A percentile compares a stretch with the other conserved stretches of the same genome.
Conservation (phyloP, 2,888 invertebrate genomes). For the Agrotis clavis region DNA sequence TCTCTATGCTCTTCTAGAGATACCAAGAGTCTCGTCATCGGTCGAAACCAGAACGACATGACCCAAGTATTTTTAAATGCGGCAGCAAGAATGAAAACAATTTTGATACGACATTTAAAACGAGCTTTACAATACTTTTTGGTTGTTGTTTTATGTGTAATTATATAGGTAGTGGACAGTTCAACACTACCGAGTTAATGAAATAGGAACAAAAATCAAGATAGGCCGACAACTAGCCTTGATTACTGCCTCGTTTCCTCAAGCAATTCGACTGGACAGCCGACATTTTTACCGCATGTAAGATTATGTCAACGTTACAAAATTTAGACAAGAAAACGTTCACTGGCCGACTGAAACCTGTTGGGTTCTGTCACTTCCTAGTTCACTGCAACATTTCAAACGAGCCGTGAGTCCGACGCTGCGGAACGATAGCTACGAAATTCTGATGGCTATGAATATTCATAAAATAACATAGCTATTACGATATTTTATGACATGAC, state of each 20-base stretch:
- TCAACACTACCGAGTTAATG: constrained; percentile 36
- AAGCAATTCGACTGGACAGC: constrained; percentile 49
- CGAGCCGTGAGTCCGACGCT: constrained; percentile 66
- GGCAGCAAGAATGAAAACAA: no score
- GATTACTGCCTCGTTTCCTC: constrained; percentile 46
- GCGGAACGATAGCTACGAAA: constrained; percentile 41
- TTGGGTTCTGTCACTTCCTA: constrained; percentile 67
- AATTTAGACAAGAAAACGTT: constrained; percentile 65
- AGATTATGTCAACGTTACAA: constrained; percentile 73
- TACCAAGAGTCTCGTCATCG: neutral
- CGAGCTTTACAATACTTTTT: neutral
- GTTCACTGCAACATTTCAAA: constrained; percentile 71
- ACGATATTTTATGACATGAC: constrained; percentile 49
- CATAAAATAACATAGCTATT: constrained; percentile 49
- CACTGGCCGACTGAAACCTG: constrained; percentile 66
- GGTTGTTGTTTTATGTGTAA: neutral
- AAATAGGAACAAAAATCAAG: constrained; percentile 43
- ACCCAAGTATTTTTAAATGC: no score
- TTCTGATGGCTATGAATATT: constrained; percentile 61
- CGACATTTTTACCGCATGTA: constrained; percentile 60
- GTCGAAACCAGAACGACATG: neutral
- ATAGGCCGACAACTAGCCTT: constrained; percentile 45
- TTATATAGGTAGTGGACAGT: neutral
- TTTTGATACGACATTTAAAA: constrained; percentile 3
- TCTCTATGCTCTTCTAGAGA: no score